Evolutionary conservation across 1,140 invertebrate species (phyloP).

Genomic region (Notospermus geniculatus): DNA sequence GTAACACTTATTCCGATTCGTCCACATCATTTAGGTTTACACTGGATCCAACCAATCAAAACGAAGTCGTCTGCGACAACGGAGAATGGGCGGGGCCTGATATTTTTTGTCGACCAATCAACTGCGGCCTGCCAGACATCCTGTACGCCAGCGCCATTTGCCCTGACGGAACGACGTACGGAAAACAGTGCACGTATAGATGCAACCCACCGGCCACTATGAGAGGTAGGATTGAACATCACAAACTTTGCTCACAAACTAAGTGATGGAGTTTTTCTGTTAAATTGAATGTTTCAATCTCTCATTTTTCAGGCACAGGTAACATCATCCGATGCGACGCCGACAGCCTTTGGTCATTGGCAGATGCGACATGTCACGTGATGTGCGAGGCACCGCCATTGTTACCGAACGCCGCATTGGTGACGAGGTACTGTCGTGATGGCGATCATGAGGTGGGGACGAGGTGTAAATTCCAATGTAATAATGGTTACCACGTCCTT

Average conservation of each 20-base stretch:
- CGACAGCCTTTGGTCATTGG: slow-evolving; percentile 34
- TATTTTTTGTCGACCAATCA: slow-evolving; percentile 29
- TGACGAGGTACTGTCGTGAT: slow-evolving; percentile 24
- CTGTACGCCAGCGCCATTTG: slow-evolving; percentile 26
- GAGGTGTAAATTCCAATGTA: slow-evolving; percentile 33
- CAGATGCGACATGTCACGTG: slow-evolving; percentile 29
- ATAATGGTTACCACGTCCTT: slow-evolving; percentile 30
- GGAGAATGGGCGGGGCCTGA: slow-evolving; percentile 26
- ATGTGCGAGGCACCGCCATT: slow-evolving; percentile 24
- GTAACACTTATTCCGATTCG: background rate
- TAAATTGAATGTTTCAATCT: too few relatives aligned
- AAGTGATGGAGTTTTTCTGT: too few relatives aligned
- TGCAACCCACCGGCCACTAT: slow-evolving; percentile 32
- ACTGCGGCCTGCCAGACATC: slow-evolving; percentile 30
- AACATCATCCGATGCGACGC: slow-evolving; percentile 32
- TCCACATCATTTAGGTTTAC: slow-evolving; percentile 17
- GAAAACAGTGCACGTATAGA: slow-evolving; percentile 29
- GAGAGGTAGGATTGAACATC: slow-evolving; percentile 31
- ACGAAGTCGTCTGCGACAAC: slow-evolving; percentile 27
- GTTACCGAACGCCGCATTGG: slow-evolving; percentile 19
- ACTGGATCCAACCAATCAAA: slow-evolving; percentile 7
- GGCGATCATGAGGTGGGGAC: slow-evolving; percentile 25
- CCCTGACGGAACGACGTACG: slow-evolving; percentile 25
- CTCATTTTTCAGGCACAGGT: slow-evolving; percentile 21
- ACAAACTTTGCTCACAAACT: too few relatives aligned